Evolutionary conservation across 2,888 invertebrate species (phyloP), one percentile per base, ranked within the genome.

Genomic region (Leptopilina drosophilae): DNA sequence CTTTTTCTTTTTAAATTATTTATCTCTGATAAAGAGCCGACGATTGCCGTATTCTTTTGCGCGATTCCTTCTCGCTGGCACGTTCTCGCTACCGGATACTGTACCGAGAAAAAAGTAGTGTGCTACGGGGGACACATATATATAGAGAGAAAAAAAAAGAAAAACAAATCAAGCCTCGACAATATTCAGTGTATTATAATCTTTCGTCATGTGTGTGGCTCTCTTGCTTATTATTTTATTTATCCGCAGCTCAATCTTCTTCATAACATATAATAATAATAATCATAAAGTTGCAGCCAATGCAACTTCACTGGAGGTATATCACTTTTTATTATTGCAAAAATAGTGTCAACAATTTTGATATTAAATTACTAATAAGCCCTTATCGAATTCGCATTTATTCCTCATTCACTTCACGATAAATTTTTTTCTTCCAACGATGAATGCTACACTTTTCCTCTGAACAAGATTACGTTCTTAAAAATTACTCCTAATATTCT

Each of bases 31-130:
- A 73, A 73, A 73, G 73, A 73, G 73, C 73, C 73, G 73, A 73
- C 73, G 73, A 76, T 76, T 76, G 59, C 64, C 59, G 40, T 76
- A 64, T 76, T 76, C 26, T 59, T 62, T 33, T 77, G 81, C 78
- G 77, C 79, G 79, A 80, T 80, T 79, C 79, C 67, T 77, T 80
- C 49, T 49, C 64, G 66, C 80, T 64, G 78, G 78, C 81, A 81
- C 83, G 80, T 81, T 82, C 80, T 53, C 64, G 82, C 82, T 80
- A 84, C 81, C 80, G 81, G 83, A 84, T 85, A 83, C 80, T 81
- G 77, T 84, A 83, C 82, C 64, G 77, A 84, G 84, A 84, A 84
- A 81, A 80, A 49, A 9, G 77, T 69, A 77, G 42, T 67, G 77
- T 76, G 78, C 79, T 82, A 83, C 8, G 7, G 42, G 42, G 82